phyloP scores from a whole-genome alignment of 2,113 vertebrate species.

The Tachysurus fulvidraco region DNA sequence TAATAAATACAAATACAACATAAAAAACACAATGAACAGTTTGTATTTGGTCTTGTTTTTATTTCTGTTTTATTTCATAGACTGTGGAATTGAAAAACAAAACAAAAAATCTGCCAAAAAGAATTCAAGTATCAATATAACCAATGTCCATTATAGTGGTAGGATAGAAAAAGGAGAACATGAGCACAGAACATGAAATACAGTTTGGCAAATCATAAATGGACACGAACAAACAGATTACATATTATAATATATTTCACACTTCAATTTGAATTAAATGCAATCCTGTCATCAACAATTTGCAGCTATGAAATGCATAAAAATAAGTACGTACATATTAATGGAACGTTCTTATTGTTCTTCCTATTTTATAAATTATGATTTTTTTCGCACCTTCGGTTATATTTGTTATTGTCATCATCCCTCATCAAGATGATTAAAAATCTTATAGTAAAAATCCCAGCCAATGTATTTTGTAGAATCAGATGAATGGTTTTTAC shows the following conservation, averaged over 20 bases:
- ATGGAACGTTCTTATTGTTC: background rate
- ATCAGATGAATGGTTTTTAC: constrained; percentile 16
- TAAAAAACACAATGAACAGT: background rate
- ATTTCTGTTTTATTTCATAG: constrained; percentile 48
- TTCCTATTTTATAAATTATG: background rate
- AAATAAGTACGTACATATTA: background rate
- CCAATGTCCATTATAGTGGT: constrained; percentile 58
- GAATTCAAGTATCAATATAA: constrained; percentile 60
- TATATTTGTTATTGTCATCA: background rate
- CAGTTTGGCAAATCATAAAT: constrained; percentile 51
- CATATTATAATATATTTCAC: background rate
- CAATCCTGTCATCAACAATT: background rate
- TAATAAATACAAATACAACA: background rate
- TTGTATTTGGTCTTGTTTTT: background rate
- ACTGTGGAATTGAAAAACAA: constrained; percentile 64
- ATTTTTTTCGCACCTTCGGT: background rate
- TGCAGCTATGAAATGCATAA: background rate
- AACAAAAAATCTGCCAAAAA: constrained; percentile 50
- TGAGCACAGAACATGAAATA: constrained; percentile 55
- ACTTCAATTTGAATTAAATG: background rate
- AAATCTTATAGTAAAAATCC: constrained; percentile 8
- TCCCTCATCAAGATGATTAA: background rate
- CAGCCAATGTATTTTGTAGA: background rate
- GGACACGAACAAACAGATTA: constrained; percentile 24
- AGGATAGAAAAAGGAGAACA: constrained; percentile 41